Base-by-base conservation (phyloP, 2,797 vertebrate species). In the Chaetophractus vellerosus region DNA sequence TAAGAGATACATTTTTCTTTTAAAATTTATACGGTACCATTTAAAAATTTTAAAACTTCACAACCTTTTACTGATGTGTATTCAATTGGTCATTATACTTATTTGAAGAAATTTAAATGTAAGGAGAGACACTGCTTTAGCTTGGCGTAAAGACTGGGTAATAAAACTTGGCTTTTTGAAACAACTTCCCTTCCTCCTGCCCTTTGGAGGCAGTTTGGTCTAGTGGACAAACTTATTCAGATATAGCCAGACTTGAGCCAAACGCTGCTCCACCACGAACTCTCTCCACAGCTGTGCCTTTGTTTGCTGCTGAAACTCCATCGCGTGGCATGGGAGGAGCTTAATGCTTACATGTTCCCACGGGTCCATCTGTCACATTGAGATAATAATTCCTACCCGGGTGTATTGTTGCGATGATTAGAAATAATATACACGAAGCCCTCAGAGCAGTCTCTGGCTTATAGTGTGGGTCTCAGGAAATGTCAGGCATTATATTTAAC, bases 391-490 rank as follows among this genome's bases (percentile, higher is more conserved):
- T 83, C 64, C 74, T 41, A 59, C 82, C 38, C 41, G 28, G 19
- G 45, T 28, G 28, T 33, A 50, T 0, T 71, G 48, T 38, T 24
- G 23, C 75, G 63, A 36, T 78, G 69, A 63, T 83, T 28, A 88
- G 79, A 90, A 69, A 80, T 86, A 90, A 76, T 18, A 61, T 8
- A 79, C 7, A 19, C 16, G 83, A 84, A 52, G 24, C 26, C 68
- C 52, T 89, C 9, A 50, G 68, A 92, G 50, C n/a, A 52, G 18
- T 5, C 5, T 21, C 31, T 16, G 88, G 50, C 45, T 92, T 9
- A 18, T 4, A 61, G 28, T 23, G 63, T 23, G 33, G 85, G n/a
- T 45, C 52, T 90, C 76, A 64, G 91, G 92, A 89, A 93, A 88
- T 69, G 79, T 69, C 86, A 72, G 45, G 72, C 38, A 31, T 72